phyloP scores from a whole-genome alignment of 2,888 invertebrate species.

The Troides aeacus region DNA sequence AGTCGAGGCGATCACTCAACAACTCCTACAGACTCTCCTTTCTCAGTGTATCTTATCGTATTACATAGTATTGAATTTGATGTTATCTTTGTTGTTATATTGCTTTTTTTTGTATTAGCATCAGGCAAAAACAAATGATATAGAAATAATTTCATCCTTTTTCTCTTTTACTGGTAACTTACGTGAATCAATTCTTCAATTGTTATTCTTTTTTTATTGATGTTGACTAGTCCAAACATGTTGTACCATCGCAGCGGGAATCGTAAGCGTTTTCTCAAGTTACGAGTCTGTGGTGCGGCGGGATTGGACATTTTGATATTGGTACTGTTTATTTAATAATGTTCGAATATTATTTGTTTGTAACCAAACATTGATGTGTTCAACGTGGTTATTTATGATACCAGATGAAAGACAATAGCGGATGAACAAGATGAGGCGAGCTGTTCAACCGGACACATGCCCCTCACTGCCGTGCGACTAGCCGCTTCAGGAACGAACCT shows the following conservation, averaged over 20 bases:
- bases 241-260: not conserved
- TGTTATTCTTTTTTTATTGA: not conserved
- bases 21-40: too few species aligned
- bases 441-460: not conserved
- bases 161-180: not conserved
- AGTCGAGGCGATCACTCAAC: too few species aligned
- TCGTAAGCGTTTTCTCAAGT: not conserved
- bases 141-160: not conserved
- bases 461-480: constrained; percentile 2
- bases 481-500: not conserved
- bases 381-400: not conserved
- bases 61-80: too few species aligned
- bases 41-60: too few species aligned
- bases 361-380: not conserved
- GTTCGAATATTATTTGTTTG: not conserved
- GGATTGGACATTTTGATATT: not conserved
- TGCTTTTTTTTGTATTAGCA: too few species aligned
- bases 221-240: not conserved
- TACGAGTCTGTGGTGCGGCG: not conserved
- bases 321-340: not conserved
- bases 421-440: not conserved
- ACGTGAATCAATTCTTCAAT: not conserved
- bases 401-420: not conserved
- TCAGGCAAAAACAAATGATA: too few species aligned
- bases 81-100: too few species aligned